These are phyloP conservation scores for Leptestheria dahalacensis DNA, from an alignment of 1,140 invertebrate genomes.

Conservation along the genomic window DNA sequence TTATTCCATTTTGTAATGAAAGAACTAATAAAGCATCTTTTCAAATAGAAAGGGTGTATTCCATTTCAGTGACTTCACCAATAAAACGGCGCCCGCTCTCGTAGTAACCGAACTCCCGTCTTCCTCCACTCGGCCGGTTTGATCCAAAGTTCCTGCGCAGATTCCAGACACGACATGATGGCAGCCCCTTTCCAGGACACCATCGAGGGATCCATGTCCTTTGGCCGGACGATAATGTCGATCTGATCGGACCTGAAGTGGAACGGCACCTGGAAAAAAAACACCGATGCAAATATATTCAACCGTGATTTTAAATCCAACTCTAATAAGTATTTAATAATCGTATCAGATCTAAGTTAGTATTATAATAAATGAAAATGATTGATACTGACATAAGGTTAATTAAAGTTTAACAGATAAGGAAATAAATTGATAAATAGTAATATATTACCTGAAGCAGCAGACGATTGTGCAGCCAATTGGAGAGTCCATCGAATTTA, in stretches of 20 bases:
- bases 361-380: too few species aligned
- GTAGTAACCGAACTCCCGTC: constrained; percentile 63
- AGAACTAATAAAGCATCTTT: too few species aligned
- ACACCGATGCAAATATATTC: too few species aligned
- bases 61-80: constrained; percentile 28
- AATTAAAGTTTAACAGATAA: too few species aligned
- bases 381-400: too few species aligned
- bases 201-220: constrained; percentile 79
- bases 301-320: too few species aligned
- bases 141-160: constrained; percentile 87
- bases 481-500: constrained; percentile 68
- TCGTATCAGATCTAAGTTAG: too few species aligned
- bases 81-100: constrained; percentile 49
- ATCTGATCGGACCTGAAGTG: constrained; percentile 42
- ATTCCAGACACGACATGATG: constrained; percentile 80
- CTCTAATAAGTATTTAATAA: too few species aligned
- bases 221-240: constrained; percentile 63
- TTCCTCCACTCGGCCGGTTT: constrained; percentile 68
- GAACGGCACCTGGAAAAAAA: too few species aligned
- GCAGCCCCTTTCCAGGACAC: constrained; percentile 88
- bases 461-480: constrained; percentile 77
- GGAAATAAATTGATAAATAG: too few species aligned
- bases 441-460: constrained; percentile 65
- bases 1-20: too few species aligned
- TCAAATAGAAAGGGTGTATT: neutral